Evolutionary conservation across 2,797 vertebrate genomes (phyloP), one percentile per base, ranked within the genome.

Genomic region (Malacoctenus gilli): DNA sequence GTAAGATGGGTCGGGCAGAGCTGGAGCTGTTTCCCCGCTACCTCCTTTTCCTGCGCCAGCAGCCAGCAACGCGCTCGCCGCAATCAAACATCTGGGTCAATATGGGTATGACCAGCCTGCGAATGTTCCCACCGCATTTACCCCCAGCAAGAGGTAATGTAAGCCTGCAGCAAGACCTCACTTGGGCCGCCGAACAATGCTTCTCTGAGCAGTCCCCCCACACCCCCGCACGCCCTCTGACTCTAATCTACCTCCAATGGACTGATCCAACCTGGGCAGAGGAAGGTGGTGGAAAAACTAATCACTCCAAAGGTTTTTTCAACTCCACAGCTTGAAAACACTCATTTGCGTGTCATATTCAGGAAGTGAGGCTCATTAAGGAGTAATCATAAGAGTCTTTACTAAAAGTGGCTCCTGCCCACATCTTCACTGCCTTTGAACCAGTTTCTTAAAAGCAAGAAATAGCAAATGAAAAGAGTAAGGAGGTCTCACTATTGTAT

Each of bases 61-160:
- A 99, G 87, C 95, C 94, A 1, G 95, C 94, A 40, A 93, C 94
- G 0, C 95, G 96, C 79, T 91, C 94, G 7, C 96, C 96, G 64
- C 97, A 98, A 89, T 97, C 96, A 79, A 98, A 99, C 93, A 96
- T 99, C 92, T 99, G 97, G 97, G 95, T 98, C 90, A 99, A 98
- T 94, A 98, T 98, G 96, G 97, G 97, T 99, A 98, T 98, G 97
- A 96, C 94, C 94, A 96, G 94, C 93, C 95, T 96, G 92, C 93
- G 95, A 95, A 95, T 97, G 95, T 96, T 95, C 91, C 95, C 96
- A 89, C 93, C 86, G 47, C 93, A 96, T 90, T 93, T 97, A 75
- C 93, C 93, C 80, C 68, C 75, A 36, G 39, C 75, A 47, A 91
- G 96, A 98, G 96, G 97, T 99, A 99, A 98, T 44, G 94, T 95